Percentiles rank a stretch among this genome's conserved stretches.
phyloP scores from a whole-genome alignment of 1,140 invertebrate genomes.

The Yoshiicerus persimilis region DNA sequence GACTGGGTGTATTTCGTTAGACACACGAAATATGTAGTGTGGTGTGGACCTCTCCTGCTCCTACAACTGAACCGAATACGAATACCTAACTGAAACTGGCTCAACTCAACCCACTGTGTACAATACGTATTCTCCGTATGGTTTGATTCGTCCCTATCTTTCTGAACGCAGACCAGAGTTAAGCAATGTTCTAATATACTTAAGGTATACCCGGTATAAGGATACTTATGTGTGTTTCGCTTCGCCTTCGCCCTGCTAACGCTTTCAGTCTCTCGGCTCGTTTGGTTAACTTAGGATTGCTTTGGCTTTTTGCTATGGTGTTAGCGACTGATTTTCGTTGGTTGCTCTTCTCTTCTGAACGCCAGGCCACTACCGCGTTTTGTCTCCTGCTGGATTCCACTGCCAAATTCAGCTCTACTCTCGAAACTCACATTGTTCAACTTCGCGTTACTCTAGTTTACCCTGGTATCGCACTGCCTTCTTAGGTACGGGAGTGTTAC shows the following conservation, averaged over 20 bases:
- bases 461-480: too few species aligned
- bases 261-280: neutral
- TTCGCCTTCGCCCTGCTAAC: neutral
- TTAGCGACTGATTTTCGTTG: constrained; percentile 4
- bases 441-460: neutral
- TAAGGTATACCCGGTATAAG: neutral
- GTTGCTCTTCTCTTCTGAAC: neutral
- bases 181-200: neutral
- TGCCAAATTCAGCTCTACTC: constrained; percentile 3
- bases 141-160: neutral
- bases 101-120: neutral
- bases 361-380: neutral
- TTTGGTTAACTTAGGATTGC: constrained; percentile 16
- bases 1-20: neutral
- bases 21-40: neutral
- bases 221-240: neutral
- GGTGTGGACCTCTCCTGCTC: neutral
- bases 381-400: neutral
- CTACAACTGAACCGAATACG: neutral
- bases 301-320: constrained; percentile 4
- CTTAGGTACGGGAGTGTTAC: neutral
- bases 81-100: too few species aligned
- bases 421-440: neutral
- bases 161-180: neutral
- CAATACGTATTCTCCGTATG: neutral